Base-by-base conservation (phyloP, 2,113 vertebrate species). In the Lepus americanus region DNA sequence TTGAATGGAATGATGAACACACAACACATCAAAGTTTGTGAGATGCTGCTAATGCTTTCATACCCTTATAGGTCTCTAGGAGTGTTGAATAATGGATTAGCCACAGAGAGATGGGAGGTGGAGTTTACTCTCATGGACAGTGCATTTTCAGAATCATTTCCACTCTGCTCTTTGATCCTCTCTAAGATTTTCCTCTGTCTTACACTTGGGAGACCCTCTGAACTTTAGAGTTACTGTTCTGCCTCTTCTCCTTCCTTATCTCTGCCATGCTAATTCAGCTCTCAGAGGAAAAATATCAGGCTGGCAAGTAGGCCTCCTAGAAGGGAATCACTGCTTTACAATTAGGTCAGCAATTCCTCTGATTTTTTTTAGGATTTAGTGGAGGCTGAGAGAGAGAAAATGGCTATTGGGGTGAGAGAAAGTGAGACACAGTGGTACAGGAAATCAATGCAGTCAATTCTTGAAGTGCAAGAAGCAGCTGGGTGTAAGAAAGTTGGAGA, bases 281-380 rank as follows among this genome's bases (percentile, higher is more conserved):
- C 80, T 73, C 63, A 55, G n/a, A 44, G 23, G 53, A 14, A 20
- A 81, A 70, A 31, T 19, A 29, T 25, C 64, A 64, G 6, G 72
- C 39, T 76, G 49, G 10, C 17, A 69, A 88, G n/a, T 78, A 73
- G 51, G 9, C 8, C 23, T 83, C 23, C 9, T n/a, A 49, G n/a
- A 49, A 93, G 33, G 63, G 67, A 92, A 94, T 79, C 53, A 76
- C 20, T 77, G 77, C 3, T n/a, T 72, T 89, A 9, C 31, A 89
- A 67, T 77, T 88, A 90, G 29, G 51, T 69, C 20, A 80, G 19
- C 72, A 36, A 84, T 80, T 84, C 19, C 72, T 92, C 81, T 64
- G 1, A 31, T 49, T 22, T n/a, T 63, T 89, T 31, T 78, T 36
- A 29, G 25, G 67, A 2, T 67, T 82, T 89, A 76, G 44, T 64